Evolutionary conservation across 2,888 invertebrate genomes (phyloP), one percentile per base, ranked within the genome.

Genomic region (Pristionchus fissidentatus): DNA sequence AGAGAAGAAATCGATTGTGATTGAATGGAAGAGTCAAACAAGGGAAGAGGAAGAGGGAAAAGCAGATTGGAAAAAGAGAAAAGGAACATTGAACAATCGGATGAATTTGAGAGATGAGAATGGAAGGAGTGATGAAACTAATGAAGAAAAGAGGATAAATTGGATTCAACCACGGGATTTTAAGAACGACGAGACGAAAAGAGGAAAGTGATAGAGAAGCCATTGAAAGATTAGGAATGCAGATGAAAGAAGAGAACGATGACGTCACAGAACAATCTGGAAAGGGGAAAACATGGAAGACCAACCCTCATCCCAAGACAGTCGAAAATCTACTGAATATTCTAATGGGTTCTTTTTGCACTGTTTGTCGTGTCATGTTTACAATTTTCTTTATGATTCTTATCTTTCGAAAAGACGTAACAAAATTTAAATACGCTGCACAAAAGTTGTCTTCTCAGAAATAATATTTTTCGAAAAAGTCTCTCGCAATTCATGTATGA

Each of bases 1-100:
- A 66, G 66, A 66, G 66, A 66, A 35, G 66, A n/a, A n/a, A 66
- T 66, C 66, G 66, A 66, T 66, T 66, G 60, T 38, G 66, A 66
- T 66, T 38, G 66, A 66, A 66, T 66, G 66, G 38, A 66, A 66
- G 66, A 66, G 38, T 66, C 66, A 66, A 66, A 66, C 66, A 66
- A 66, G 22, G 66, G 66, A 38, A 66, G n/a, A n/a, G n/a, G n/a
- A n/a, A n/a, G n/a, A n/a, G n/a, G n/a, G n/a, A n/a, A n/a, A n/a
- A n/a, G n/a, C n/a, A n/a, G n/a, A n/a, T n/a, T n/a, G n/a, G n/a
- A n/a, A 38, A 38, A 66, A 66, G 38, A 66, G 66, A 66, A 32
- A 29, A 60, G 66, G 22, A 55, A n/a, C 55, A 66, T 38, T 1
- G 66, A 66, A 66, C 19, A 66, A 38, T n/a, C 22, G 66, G 38